Conservation (phyloP, 1,140 invertebrate species). For the Pygmarrhopalites habei region DNA sequence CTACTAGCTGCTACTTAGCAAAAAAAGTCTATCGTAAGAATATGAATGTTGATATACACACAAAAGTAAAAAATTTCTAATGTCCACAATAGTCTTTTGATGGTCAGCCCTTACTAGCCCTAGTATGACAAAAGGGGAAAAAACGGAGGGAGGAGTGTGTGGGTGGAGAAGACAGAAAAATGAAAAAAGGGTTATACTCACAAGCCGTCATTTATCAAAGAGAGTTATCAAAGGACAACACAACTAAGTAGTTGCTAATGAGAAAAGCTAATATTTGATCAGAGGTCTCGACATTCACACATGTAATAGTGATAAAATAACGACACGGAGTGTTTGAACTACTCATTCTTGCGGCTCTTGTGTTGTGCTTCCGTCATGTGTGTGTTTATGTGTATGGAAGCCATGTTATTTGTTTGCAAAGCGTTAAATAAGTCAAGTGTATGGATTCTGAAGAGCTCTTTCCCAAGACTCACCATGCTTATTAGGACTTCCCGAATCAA, state of each 20-base stretch:
- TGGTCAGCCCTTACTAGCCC: no score
- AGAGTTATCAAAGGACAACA: not conserved
- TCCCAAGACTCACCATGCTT: constrained; percentile 36
- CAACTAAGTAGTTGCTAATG: constrained; percentile 13
- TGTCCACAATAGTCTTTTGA: no score
- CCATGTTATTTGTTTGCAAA: no score
- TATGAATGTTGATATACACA: no score
- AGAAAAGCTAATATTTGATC: constrained; percentile 30
- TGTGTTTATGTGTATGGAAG: not conserved
- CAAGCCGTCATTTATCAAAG: not conserved
- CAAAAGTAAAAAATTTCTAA: no score
- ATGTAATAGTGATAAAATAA: not conserved
- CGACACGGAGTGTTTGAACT: not conserved
- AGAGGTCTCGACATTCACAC: not conserved
- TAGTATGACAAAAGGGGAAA: no score
- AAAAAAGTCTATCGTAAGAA: no score
- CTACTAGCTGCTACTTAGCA: no score
- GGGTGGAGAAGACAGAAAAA: no score
- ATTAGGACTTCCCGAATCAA: constrained; percentile 36
- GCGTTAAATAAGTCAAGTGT: not conserved
- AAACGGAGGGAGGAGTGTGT: no score
- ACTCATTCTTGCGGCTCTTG: not conserved
- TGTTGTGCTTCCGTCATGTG: not conserved
- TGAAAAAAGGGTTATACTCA: not conserved
- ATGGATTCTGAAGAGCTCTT: not conserved